Percentiles rank a stretch among this genome's conserved stretches.
Conservation (phyloP, 2,888 invertebrate species). For the Tetranychus piercei region DNA sequence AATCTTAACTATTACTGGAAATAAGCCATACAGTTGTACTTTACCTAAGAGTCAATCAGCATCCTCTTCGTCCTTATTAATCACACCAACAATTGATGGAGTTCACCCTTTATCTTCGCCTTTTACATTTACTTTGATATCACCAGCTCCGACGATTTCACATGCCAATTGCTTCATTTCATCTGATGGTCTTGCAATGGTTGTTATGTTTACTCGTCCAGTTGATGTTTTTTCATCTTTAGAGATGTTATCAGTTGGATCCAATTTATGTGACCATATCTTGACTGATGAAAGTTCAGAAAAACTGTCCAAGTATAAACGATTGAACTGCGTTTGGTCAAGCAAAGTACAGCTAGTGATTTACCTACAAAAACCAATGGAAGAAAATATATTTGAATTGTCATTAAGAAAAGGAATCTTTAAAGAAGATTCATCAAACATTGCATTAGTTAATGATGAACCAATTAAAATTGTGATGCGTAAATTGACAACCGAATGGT, state of each 20-base stretch:
- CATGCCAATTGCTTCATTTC: slow-evolving; percentile 20
- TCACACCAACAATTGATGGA: slow-evolving; percentile 26
- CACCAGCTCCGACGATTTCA: slow-evolving; percentile 18
- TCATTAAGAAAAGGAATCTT: slow-evolving; percentile 22
- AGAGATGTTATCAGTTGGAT: background rate
- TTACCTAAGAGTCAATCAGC: background rate
- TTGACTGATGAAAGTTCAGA: slow-evolving; percentile 24
- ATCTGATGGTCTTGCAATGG: slow-evolving; percentile 24
- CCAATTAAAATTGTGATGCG: slow-evolving; percentile 13
- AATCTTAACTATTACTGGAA: slow-evolving; percentile 9
- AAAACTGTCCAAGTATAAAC: slow-evolving; percentile 23
- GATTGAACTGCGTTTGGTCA: slow-evolving; percentile 27
- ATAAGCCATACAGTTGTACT: slow-evolving; percentile 17
- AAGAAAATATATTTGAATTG: slow-evolving; percentile 22
- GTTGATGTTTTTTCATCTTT: slow-evolving; percentile 22
- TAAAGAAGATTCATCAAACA: slow-evolving; percentile 23
- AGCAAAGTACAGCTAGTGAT: slow-evolving; percentile 28
- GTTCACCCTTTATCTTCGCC: slow-evolving; percentile 20
- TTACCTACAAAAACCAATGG: slow-evolving; percentile 23
- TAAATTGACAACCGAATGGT: slow-evolving; percentile 21
- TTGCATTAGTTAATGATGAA: slow-evolving; percentile 22
- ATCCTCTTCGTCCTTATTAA: slow-evolving; percentile 22
- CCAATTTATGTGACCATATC: slow-evolving; percentile 22
- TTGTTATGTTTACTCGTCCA: slow-evolving; percentile 26
- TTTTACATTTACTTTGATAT: slow-evolving; percentile 19